Conservation (phyloP, 1,140 invertebrate species). For the Bombyx mandarina region DNA sequence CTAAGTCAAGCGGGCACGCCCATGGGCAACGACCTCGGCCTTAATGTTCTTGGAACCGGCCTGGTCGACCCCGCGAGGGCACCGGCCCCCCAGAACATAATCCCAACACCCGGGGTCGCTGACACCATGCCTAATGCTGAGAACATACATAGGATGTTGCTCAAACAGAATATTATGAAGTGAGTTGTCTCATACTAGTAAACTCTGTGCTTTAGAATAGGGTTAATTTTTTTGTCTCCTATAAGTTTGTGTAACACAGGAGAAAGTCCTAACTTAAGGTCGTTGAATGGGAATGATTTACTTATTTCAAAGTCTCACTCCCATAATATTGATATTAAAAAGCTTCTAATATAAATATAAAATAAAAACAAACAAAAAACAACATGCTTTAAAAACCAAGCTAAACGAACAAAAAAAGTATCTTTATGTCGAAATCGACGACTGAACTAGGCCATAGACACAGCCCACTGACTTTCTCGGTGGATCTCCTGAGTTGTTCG, state of each 20-base stretch:
- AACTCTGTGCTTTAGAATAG: too few species aligned
- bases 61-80: constrained; percentile 23
- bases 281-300: too few species aligned
- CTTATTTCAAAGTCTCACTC: neutral
- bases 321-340: neutral
- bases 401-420: too few species aligned
- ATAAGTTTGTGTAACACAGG: too few species aligned
- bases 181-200: constrained; percentile 25
- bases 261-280: too few species aligned
- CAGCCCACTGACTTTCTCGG: too few species aligned
- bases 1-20: constrained; percentile 52
- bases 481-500: too few species aligned
- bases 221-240: too few species aligned
- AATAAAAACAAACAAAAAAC: neutral
- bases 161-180: constrained; percentile 69
- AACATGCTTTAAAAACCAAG: too few species aligned
- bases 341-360: neutral
- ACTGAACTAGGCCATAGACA: too few species aligned
- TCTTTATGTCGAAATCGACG: too few species aligned
- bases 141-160: constrained; percentile 63
- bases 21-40: constrained; percentile 29
- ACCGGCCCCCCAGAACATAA: constrained; percentile 23
- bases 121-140: constrained; percentile 52
- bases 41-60: constrained; percentile 22
- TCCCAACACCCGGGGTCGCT: constrained; percentile 23